Base-by-base conservation (phyloP, 2,797 vertebrate genomes). In the Antennarius maculatus region DNA sequence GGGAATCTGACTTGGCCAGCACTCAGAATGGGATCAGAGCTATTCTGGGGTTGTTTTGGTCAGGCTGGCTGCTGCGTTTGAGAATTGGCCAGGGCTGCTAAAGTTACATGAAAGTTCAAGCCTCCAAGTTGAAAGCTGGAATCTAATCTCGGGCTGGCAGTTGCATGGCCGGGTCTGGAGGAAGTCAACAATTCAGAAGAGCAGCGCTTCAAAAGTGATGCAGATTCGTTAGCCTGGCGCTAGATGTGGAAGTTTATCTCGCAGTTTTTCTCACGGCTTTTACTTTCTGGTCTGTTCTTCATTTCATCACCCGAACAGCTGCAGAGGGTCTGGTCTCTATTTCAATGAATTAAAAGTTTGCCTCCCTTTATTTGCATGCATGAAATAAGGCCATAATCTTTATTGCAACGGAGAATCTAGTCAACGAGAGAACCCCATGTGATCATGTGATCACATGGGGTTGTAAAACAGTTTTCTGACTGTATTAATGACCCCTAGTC, bases 41-140 rank as follows among this genome's bases (percentile, higher is more conserved):
- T 89, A 87, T 90, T 90, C 88, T 74, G 84, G 73, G 62, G 70
- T 86, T 88, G 87, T 91, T 89, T 89, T 86, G 86, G 83, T 84
- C 77, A 55, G 43, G 18, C 68, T 71, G 71, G 77, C 82, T 52
- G 71, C 59, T 12, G 60, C 8, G 55, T 66, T 83, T 29, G 56
- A 82, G 77, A 66, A 56, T 73, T 76, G 69, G 72, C 78, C 79
- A 43, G 5, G 54, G 84, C 76, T 80, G 63, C 77, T 81, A 72
- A 70, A 78, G 82, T 88, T 85, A 87, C 86, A 87, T 43, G 70
- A 67, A 71, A 77, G 81, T 66, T 79, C 70, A 70, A 60, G 54
- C 71, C 63, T 74, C 75, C 2, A 58, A 72, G 66, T 74, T 76
- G 68, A 79, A 66, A 77, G 74, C 58, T 66, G 80, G 76, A 86